Evolutionary conservation across 92 coral and sea anemone species (phyloP).

Genomic region (Porites evermanni): DNA sequence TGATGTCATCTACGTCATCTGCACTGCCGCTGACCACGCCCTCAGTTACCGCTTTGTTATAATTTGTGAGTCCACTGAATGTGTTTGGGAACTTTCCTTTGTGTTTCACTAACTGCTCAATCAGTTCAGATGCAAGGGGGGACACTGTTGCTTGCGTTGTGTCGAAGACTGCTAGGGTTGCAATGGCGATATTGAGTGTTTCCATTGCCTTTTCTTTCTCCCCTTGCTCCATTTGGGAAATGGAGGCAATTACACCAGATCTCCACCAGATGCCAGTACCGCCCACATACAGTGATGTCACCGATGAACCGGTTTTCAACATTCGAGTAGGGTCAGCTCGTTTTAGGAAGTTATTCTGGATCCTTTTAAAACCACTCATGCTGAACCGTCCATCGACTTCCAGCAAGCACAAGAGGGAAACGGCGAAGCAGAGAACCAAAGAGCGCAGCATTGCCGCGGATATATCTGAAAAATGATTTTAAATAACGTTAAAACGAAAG

Average conservation of each 20-base stretch:
- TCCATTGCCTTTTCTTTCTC: constrained; percentile 12
- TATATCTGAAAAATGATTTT: not conserved
- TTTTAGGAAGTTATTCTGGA: constrained; percentile 13
- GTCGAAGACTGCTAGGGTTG: constrained; percentile 25
- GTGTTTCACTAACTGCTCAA: constrained; percentile 26
- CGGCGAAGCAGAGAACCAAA: too few relatives aligned
- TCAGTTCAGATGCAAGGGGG: constrained; percentile 1
- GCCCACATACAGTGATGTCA: not conserved
- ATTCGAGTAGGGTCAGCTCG: constrained; percentile 28
- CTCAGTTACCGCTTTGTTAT: not conserved
- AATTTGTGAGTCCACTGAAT: constrained; percentile 1
- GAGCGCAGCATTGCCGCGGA: constrained; percentile 1
- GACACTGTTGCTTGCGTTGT: constrained; percentile 11
- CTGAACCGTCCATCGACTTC: constrained; percentile 1
- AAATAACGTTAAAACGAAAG: too few relatives aligned
- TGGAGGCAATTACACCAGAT: not conserved
- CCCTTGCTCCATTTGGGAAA: constrained; percentile 16
- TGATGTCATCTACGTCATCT: not conserved
- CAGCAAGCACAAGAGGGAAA: constrained; percentile 25
- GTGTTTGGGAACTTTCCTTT: constrained; percentile 1
- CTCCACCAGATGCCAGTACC: not conserved
- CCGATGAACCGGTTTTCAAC: constrained; percentile 17
- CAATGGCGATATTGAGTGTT: too few relatives aligned
- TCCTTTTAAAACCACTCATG: constrained; percentile 8
- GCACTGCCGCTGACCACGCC: not conserved